A percentile compares a stretch with the other conserved stretches of the same genome.
These are phyloP conservation scores for Percopsis transmontana DNA, from an alignment of 2,113 vertebrate genomes.

Conservation along the genomic window DNA sequence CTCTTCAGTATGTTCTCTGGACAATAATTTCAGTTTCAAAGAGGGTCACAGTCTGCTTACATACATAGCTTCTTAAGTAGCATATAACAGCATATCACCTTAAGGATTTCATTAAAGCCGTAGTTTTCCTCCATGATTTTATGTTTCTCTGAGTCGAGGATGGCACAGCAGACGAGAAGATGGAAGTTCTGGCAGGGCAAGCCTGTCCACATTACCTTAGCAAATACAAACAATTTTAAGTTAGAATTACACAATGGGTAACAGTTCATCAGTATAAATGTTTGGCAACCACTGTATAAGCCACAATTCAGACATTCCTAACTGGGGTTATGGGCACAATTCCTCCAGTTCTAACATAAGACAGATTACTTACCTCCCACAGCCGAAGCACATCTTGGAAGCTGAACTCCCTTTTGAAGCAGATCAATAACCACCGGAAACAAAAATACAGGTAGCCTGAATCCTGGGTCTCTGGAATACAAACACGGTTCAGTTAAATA, in stretches of 20 bases:
- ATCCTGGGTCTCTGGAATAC: slow-evolving; percentile 89
- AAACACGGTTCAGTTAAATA: slow-evolving; percentile 1
- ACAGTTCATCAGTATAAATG: too few relatives aligned
- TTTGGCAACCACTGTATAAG: too few relatives aligned
- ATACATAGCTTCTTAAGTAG: too few relatives aligned
- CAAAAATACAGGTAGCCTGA: slow-evolving; percentile 98
- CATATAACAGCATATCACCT: slow-evolving; percentile 73
- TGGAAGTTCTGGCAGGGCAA: slow-evolving; percentile 96
- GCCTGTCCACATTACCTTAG: slow-evolving; percentile 93
- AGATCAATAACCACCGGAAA: slow-evolving; percentile 97
- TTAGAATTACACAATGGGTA: background rate
- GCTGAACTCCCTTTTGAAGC: slow-evolving; percentile 96
- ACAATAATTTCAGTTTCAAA: too few relatives aligned
- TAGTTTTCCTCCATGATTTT: slow-evolving; percentile 96
- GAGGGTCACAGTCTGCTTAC: too few relatives aligned
- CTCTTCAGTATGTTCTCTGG: too few relatives aligned
- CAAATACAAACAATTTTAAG: slow-evolving; percentile 14
- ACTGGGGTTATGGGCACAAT: background rate
- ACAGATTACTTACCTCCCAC: slow-evolving; percentile 89
- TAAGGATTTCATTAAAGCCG: slow-evolving; percentile 96
- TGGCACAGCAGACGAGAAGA: slow-evolving; percentile 94
- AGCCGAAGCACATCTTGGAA: slow-evolving; percentile 95
- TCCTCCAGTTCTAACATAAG: background rate
- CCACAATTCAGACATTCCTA: too few relatives aligned
- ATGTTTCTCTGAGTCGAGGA: slow-evolving; percentile 94